These are phyloP conservation scores for Cotesia vestalis DNA, from an alignment of 1,140 invertebrate genomes.

Conservation along the genomic window DNA sequence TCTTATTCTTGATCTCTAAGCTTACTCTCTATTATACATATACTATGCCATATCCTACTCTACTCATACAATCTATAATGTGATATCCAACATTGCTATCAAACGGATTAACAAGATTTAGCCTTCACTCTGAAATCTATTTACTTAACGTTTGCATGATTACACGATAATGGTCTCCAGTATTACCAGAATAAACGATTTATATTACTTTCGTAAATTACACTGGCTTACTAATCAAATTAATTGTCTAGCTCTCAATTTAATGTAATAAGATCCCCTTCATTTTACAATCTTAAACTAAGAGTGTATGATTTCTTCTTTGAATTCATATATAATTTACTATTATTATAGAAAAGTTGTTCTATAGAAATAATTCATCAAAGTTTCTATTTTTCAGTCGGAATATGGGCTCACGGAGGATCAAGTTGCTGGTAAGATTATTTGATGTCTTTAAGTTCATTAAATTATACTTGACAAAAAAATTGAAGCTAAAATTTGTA, in stretches of 20 bases:
- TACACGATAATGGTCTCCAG: too few relatives aligned
- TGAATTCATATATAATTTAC: neutral
- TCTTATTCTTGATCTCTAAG: conserved; percentile 29
- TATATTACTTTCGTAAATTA: conserved; percentile 32
- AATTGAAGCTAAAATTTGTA: too few relatives aligned
- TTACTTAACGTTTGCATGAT: conserved; percentile 33
- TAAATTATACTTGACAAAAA: neutral
- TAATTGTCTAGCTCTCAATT: conserved; percentile 59
- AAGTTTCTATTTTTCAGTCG: conserved; percentile 70
- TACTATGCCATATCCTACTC: neutral
- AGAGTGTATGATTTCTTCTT: neutral
- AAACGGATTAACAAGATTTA: too few relatives aligned
- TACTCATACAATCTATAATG: neutral
- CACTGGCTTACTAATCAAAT: conserved; percentile 44
- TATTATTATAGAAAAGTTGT: neutral
- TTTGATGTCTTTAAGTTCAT: neutral
- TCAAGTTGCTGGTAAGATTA: conserved; percentile 78
- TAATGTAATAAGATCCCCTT: conserved; percentile 66
- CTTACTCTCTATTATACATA: neutral
- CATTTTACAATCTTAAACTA: neutral
- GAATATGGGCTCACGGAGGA: conserved; percentile 88
- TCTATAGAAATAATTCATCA: neutral
- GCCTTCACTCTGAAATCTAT: conserved; percentile 16
- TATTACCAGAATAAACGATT: neutral
- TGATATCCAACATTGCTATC: neutral